A percentile compares a stretch with the other conserved stretches of the same genome.
phyloP scores from a whole-genome alignment of 35 echinoderm and acorn worm species.

The Eucidaris tribuloides region DNA sequence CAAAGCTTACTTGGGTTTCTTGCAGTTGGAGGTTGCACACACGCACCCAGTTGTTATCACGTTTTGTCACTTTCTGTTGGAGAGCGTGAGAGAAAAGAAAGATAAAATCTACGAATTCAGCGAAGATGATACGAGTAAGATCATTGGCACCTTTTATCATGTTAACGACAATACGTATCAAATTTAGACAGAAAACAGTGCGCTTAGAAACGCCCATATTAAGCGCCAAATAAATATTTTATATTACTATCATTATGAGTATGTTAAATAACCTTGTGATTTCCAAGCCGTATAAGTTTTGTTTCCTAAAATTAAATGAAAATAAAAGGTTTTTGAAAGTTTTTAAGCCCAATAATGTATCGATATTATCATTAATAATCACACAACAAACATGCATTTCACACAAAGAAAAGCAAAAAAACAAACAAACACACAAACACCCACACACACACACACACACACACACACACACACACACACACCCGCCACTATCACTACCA shows the following conservation, averaged over 20 bases:
- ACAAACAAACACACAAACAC: too few species aligned
- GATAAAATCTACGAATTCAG: background rate
- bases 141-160: background rate
- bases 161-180: background rate
- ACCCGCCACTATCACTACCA: too few species aligned
- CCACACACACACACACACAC: too few species aligned
- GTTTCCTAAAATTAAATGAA: background rate
- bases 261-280: background rate
- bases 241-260: background rate
- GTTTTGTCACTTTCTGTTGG: constrained; percentile 57
- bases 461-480: too few species aligned
- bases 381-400: too few species aligned
- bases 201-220: background rate
- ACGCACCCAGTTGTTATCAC: constrained; percentile 76
- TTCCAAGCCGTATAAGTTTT: background rate
- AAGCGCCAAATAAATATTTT: background rate
- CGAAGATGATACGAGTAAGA: background rate
- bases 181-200: background rate
- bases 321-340: too few species aligned
- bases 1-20: constrained; percentile 74
- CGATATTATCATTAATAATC: too few species aligned
- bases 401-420: too few species aligned
- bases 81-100: background rate
- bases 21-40: constrained; percentile 69
- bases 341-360: too few species aligned